These are phyloP conservation scores for Xestia ashworthii DNA, from an alignment of 2,888 invertebrate species.

Conservation along the genomic window DNA sequence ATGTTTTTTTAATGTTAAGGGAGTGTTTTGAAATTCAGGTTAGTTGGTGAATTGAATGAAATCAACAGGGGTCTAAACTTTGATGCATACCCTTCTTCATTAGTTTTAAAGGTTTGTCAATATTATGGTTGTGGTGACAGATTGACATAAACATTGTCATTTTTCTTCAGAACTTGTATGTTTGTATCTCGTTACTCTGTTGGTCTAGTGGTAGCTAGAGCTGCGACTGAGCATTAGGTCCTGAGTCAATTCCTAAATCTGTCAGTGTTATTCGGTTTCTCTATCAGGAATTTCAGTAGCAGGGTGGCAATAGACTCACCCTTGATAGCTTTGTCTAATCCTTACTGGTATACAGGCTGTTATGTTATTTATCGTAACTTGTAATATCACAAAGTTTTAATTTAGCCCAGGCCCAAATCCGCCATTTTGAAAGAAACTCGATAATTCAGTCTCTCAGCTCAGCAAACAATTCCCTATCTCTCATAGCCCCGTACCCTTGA, in stretches of 20 bases:
- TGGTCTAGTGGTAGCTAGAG: neutral
- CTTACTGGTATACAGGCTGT: neutral
- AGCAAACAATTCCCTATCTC: constrained; percentile 34
- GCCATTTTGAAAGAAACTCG: neutral
- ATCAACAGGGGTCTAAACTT: constrained; percentile 4
- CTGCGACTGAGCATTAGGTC: neutral
- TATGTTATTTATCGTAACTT: neutral
- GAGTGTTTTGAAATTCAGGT: constrained; percentile 19
- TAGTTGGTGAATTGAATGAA: constrained; percentile 19
- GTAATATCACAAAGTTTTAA: neutral
- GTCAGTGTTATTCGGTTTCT: neutral
- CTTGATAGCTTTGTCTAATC: neutral
- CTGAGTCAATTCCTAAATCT: neutral
- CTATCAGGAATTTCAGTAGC: neutral
- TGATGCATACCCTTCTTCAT: constrained; percentile 5
- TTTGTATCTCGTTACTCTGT: no score
- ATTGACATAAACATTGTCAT: neutral
- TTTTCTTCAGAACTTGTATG: neutral
- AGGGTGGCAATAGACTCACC: neutral
- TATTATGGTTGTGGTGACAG: neutral
- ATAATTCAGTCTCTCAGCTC: constrained; percentile 14
- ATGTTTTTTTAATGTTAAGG: constrained; percentile 14
- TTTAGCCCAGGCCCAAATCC: neutral
- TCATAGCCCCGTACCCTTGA: constrained; percentile 43
- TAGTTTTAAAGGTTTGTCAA: constrained; percentile 13